Base-by-base conservation (phyloP, 2,888 invertebrate genomes). In the Sarcophaga carnaria region DNA sequence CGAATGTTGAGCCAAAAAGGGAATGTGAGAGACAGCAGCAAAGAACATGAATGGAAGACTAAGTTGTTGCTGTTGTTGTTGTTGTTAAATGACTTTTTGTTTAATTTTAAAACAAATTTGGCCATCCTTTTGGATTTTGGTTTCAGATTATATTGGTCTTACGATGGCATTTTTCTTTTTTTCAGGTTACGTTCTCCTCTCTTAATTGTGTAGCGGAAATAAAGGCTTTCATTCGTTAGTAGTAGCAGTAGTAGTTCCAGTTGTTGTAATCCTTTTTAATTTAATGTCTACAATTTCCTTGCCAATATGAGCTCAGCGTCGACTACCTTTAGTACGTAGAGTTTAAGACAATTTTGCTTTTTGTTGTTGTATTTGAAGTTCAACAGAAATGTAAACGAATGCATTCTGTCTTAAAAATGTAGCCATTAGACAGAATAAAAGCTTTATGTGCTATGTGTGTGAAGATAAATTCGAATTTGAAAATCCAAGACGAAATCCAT, bases 1-100 rank as follows among this genome's bases (percentile, higher is more conserved):
- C 22, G 72, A 2, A 75, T 54, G 64, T 70, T 75, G 64, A 76
- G 79, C 69, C 79, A 79, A 75, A 70, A 66, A 71, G 54, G 5
- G 22, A 47, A 14, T 14, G 25, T 12, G 20, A 22, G 49, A 69
- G 10, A 22, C 22, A 22, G 10, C n/a, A 20, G n/a, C 8, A 49
- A 49, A 49, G 14, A 49, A 49, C 11, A 49, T 49, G 4, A 49
- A 49, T 54, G 14, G 54, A 14, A 54, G 4, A 54, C 5, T 14
- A 17, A 54, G 22, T 22, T 62, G 22, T 3, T 20, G 20, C 22
- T 20, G 62, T 20, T 62, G 22, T 20, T 62, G 62, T 22, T n/a
- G 14, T 62, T 62, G 10, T 17, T 54, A 54, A 54, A 54, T 54
- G 12, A 54, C 10, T 54, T 54, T 75, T 75, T 75, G 14, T n/a